Evolutionary conservation across 1,140 invertebrate genomes (phyloP), one percentile per base, ranked within the genome.

Genomic region (Condylostylus longicornis): DNA sequence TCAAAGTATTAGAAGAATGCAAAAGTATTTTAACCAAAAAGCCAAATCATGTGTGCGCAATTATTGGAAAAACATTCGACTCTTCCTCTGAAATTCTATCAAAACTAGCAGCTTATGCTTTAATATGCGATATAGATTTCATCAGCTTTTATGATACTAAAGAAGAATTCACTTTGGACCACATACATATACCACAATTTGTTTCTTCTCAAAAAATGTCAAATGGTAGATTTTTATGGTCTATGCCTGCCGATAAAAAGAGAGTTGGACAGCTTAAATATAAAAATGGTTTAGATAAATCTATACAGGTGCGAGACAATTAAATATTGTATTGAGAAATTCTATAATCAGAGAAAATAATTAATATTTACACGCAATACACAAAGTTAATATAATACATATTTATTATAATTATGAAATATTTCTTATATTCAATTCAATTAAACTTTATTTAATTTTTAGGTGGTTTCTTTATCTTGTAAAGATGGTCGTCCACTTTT

Each of bases 71-170:
- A 20, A 44, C 44, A 18, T 46, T 43, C 8, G 39, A 44, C 8
- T 45, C 51, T 6, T 42, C 52, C 35, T 42, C 38, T 1, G 17
- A 40, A 20, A 41, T 53, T 6, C 17, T 58, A 2, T 34, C 33
- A 8, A 43, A 42, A 12, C 42, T 58, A 32, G 51, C 58, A 15
- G 30, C 33, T n/a, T 58, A 48, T 23, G 51, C 55, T 5, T 34
- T 49, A 32, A 33, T 42, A 17, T 35, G 51, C 12, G 46, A 51
- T 10, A 49, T 58, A 17, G 40, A 51, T 25, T 46, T 45, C 28
- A 25, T 58, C n/a, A 58, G 55, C 35, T 45, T 55, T 25, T 58
- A 53, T 33, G 55, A 58, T 35, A 50, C 37, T 14, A 48, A 53
- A 1, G 20, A 30, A 1, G 23, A 20, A 4, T 13, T 38, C 5